Conservation (phyloP, 2,113 vertebrate genomes). For the Todiramphus chloris region DNA sequence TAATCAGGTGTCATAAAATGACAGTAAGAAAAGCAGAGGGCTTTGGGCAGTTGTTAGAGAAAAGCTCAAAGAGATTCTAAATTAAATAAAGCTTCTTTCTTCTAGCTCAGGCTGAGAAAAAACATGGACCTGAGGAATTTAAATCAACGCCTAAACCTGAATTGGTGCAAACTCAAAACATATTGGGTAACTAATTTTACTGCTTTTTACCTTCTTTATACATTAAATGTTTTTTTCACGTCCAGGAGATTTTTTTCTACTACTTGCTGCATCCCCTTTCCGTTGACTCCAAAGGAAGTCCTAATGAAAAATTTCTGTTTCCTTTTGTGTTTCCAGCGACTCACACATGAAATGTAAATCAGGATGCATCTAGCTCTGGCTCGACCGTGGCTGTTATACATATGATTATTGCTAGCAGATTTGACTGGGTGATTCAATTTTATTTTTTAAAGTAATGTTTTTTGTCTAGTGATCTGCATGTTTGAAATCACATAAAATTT, state of each 20-base stretch:
- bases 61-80: not conserved
- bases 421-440: not conserved
- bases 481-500: not conserved
- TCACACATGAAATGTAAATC: not conserved
- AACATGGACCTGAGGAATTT: not conserved
- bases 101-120: conserved; percentile 43
- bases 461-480: not conserved
- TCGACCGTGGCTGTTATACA: not conserved
- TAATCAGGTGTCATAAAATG: not conserved
- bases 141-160: conserved; percentile 34
- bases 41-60: not conserved
- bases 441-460: not conserved
- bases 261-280: not conserved
- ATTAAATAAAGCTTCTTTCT: conserved; percentile 26
- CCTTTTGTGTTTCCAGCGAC: not conserved
- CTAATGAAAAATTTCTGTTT: not conserved
- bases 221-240: not conserved
- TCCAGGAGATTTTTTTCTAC: not conserved
- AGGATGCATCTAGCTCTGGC: not conserved
- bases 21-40: not conserved
- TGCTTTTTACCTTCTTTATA: not conserved
- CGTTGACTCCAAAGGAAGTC: not conserved
- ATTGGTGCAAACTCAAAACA: conserved; percentile 28
- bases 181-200: conserved; percentile 41
- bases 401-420: not conserved